These are phyloP conservation scores for Mirounga angustirostris DNA, from an alignment of 2,113 vertebrate species.

Conservation along the genomic window DNA sequence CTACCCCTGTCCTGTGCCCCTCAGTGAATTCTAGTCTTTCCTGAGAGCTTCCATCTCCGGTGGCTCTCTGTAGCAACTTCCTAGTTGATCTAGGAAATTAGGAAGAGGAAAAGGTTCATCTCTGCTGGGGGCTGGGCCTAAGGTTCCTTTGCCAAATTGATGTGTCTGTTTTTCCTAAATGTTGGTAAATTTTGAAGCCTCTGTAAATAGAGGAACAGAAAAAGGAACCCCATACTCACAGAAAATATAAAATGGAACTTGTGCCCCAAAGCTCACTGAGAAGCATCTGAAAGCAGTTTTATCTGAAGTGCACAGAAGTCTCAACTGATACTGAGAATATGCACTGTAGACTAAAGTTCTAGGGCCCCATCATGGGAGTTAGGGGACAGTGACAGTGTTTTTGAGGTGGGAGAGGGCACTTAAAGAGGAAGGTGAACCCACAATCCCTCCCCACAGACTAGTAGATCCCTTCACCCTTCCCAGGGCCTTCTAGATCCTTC, in stretches of 20 bases:
- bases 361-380: not conserved
- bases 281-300: not conserved
- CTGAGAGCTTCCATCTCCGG: not conserved
- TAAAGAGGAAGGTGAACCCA: not conserved
- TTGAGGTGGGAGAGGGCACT: not conserved
- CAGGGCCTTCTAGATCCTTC: conserved; percentile 24
- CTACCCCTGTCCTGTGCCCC: not conserved
- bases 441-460: not conserved
- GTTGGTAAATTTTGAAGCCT: not conserved
- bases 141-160: not conserved
- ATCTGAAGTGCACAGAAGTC: not conserved
- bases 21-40: not conserved
- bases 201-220: not conserved
- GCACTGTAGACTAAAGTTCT: not conserved
- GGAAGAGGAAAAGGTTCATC: not conserved
- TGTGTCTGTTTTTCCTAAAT: not conserved
- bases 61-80: not conserved
- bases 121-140: not conserved
- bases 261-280: not conserved
- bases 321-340: not conserved
- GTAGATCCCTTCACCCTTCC: not conserved
- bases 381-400: not conserved
- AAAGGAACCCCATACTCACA: not conserved
- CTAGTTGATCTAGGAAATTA: not conserved
- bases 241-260: not conserved